phyloP scores from a whole-genome alignment of 2,797 vertebrate genomes.

The Lithobates sylvaticus region DNA sequence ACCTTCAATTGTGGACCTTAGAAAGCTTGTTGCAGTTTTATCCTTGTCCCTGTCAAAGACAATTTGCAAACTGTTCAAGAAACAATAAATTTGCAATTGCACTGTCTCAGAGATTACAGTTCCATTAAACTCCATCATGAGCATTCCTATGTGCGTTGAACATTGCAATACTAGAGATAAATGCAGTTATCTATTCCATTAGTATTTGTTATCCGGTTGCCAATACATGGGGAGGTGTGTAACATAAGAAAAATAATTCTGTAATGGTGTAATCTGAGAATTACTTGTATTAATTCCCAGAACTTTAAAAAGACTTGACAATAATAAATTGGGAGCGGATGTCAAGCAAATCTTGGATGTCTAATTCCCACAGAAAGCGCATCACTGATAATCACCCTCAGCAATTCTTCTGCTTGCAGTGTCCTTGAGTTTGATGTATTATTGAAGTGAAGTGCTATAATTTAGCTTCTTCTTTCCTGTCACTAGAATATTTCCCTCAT shows the following conservation, averaged over 20 bases:
- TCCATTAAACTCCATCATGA: not conserved
- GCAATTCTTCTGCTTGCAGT: conserved; percentile 41
- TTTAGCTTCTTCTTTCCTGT: conserved; percentile 58
- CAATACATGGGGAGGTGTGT: not conserved
- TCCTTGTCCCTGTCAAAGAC: not conserved
- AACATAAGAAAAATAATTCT: not conserved
- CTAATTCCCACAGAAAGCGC: conserved; percentile 42
- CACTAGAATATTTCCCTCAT: conserved; percentile 54
- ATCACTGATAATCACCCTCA: conserved; percentile 60
- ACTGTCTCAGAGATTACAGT: not conserved
- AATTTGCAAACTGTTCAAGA: not conserved
- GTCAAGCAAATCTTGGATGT: conserved; percentile 53
- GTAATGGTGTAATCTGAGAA: conserved; percentile 13
- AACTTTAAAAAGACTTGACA: conserved; percentile 60
- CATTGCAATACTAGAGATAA: not conserved
- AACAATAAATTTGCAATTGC: not conserved
- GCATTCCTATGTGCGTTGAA: not conserved
- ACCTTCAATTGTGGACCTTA: not conserved
- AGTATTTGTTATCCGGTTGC: not conserved
- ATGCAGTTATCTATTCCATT: not conserved
- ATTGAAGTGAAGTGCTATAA: conserved; percentile 30
- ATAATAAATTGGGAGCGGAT: conserved; percentile 44
- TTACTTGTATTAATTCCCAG: conserved; percentile 57
- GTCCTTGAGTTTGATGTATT: conserved; percentile 60
- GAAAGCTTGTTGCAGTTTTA: not conserved